Base-by-base conservation (phyloP, 2,797 vertebrate genomes). In the Acrossocheilus fasciatus region DNA sequence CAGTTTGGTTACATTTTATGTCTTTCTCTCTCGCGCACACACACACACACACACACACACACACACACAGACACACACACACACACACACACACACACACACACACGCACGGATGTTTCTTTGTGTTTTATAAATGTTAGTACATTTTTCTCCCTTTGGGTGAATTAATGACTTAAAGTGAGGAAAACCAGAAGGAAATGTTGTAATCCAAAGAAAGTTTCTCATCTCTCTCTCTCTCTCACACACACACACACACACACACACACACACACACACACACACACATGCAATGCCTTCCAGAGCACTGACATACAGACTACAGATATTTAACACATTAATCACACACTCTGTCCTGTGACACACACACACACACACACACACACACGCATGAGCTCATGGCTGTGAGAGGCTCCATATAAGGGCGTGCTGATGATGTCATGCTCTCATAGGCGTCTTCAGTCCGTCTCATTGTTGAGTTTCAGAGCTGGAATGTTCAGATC, bases 381-480 rank as follows among this genome's bases (percentile, higher is more conserved):
- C 81, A 39, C 50, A 83, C 47, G n/a, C 77, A 87, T 54, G 64
- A 87, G 64, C 94, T 94, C 92, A 93, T 92, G 92, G 92, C 90
- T 92, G 91, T 91, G 92, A 92, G 94, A 86, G 91, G 96, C 87
- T 94, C 97, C 98, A 96, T 97, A 97, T 98, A 98, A 96, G 98
- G 98, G 87, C 94, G 95, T 95, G 95, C 4, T 95, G 92, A 95
- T 99, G 98, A 99, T 97, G 98, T 99, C 96, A 98, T 96, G 96
- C 94, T 94, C 95, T 85, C 95, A 93, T 94, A 97, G 96, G 96
- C 97, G 97, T 95, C 95, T 92, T 95, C 94, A 90, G 90, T 83
- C 95, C 94, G 96, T 95, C 96, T 97, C 96, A 98, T 98, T 98
- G 97, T 98, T 97, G 95, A 93, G 96, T 93, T 94, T 95, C 93